Percentiles rank a stretch among this genome's conserved stretches.
phyloP scores from a whole-genome alignment of 2,888 invertebrate genomes.

The Melanostoma scalare region DNA sequence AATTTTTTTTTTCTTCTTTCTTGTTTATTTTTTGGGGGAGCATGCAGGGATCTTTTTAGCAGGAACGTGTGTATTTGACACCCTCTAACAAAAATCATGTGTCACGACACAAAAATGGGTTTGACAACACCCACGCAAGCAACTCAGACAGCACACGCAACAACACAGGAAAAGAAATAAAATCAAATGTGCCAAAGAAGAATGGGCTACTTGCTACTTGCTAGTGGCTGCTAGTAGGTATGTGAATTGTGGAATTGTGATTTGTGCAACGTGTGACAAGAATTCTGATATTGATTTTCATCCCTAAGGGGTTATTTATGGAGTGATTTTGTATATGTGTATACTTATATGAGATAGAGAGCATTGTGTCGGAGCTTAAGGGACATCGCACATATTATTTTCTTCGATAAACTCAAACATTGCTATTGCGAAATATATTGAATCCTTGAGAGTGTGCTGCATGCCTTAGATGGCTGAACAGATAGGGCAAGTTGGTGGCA shows the following conservation, averaged over 20 bases:
- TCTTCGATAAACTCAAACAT: constrained; percentile 21
- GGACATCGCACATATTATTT: constrained; percentile 23
- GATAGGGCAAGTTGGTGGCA: background rate
- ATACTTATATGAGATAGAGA: background rate
- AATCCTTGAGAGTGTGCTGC: constrained; percentile 26
- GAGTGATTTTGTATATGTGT: constrained; percentile 6
- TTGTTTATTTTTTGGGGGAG: too few relatives aligned
- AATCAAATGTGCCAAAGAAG: constrained; percentile 16
- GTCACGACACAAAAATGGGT: constrained; percentile 29
- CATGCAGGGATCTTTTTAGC: background rate
- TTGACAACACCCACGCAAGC: constrained; percentile 11
- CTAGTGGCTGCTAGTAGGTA: background rate
- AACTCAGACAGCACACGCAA: constrained; percentile 5
- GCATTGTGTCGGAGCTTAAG: background rate
- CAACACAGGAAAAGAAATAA: constrained; percentile 13
- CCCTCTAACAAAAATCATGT: constrained; percentile 31
- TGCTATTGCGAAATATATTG: constrained; percentile 32
- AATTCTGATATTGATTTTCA: constrained; percentile 58
- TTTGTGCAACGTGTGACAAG: constrained; percentile 64
- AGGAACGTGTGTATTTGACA: constrained; percentile 19
- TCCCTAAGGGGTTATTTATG: constrained; percentile 44
- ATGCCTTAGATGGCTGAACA: constrained; percentile 1
- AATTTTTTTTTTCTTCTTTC: background rate
- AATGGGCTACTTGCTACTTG: background rate
- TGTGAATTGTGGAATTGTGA: constrained; percentile 48